Conservation (phyloP, 2,888 invertebrate species). For the Hipparchia semele region DNA sequence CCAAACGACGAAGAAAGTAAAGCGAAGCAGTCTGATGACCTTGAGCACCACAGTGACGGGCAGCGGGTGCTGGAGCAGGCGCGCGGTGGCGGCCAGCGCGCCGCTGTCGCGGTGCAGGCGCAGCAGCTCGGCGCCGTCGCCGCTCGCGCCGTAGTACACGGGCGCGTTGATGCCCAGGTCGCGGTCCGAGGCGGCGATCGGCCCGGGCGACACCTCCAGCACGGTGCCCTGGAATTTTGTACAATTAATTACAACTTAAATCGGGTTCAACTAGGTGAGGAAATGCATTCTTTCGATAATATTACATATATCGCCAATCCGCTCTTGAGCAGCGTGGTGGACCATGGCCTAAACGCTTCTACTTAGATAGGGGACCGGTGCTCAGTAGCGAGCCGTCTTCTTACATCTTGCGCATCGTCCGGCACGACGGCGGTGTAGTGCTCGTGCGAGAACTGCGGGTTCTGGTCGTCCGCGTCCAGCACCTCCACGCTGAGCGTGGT, state of each 20-base stretch:
- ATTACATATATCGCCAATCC: too few relatives aligned
- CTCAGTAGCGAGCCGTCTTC: constrained; percentile 5
- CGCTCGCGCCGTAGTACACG: constrained; percentile 84
- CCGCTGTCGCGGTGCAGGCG: constrained; percentile 86
- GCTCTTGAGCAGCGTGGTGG: too few relatives aligned
- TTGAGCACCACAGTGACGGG: constrained; percentile 92
- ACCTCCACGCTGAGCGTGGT: constrained; percentile 89
- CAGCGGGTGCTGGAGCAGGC: constrained; percentile 82
- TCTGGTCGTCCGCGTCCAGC: constrained; percentile 95
- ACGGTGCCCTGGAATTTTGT: constrained; percentile 78
- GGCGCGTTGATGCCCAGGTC: constrained; percentile 90
- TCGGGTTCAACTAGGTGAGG: too few relatives aligned
- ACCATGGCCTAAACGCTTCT: too few relatives aligned
- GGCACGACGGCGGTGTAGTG: constrained; percentile 89
- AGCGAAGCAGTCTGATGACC: constrained; percentile 60
- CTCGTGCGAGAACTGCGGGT: constrained; percentile 91
- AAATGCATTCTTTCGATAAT: too few relatives aligned
- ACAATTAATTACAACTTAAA: too few relatives aligned
- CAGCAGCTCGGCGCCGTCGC: constrained; percentile 85
- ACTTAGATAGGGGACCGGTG: too few relatives aligned
- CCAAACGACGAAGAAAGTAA: too few relatives aligned
- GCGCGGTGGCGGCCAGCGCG: constrained; percentile 82
- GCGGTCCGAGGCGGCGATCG: constrained; percentile 91
- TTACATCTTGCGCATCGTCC: constrained; percentile 80
- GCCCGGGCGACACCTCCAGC: constrained; percentile 87